Evolutionary conservation across 1,140 invertebrate genomes (phyloP).

Genomic region (Sarcophaga bullata): DNA sequence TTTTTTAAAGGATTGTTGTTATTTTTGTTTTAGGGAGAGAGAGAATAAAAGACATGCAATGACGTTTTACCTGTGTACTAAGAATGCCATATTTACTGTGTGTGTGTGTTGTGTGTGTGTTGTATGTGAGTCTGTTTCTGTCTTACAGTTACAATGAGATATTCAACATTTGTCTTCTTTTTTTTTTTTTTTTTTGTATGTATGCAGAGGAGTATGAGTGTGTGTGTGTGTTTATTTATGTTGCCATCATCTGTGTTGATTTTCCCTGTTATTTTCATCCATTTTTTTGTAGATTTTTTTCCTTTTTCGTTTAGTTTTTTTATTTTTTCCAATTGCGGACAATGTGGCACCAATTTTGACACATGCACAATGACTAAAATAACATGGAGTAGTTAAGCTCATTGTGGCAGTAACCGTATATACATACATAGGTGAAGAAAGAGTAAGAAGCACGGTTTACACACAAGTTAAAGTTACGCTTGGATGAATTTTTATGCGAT

Average conservation of each 20-base stretch:
- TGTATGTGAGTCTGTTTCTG: too few species aligned
- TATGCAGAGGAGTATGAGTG: too few species aligned
- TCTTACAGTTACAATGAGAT: background rate
- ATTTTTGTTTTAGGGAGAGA: too few species aligned
- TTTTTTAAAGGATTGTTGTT: too few species aligned
- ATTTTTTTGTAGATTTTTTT: slow-evolving; percentile 8
- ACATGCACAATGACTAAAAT: slow-evolving; percentile 35
- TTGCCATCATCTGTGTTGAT: background rate
- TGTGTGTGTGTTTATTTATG: background rate
- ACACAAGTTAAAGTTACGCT: slow-evolving; percentile 3
- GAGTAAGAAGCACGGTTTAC: background rate
- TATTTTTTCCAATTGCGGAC: slow-evolving; percentile 19
- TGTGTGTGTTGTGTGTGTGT: background rate
- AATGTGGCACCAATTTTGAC: slow-evolving; percentile 40
- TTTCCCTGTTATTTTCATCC: background rate
- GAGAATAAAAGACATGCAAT: background rate
- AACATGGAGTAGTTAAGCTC: slow-evolving; percentile 30
- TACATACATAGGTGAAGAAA: too few species aligned
- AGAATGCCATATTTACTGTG: slow-evolving; percentile 11
- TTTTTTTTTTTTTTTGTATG: background rate
- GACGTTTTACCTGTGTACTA: slow-evolving; percentile 21
- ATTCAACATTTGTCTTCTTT: slow-evolving; percentile 13
- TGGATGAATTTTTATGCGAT: slow-evolving; percentile 3
- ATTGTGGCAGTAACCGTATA: background rate
- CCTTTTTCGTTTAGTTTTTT: background rate